Evolutionary conservation across 2,797 vertebrate genomes (phyloP).

Genomic region (Syncerus caffer): DNA sequence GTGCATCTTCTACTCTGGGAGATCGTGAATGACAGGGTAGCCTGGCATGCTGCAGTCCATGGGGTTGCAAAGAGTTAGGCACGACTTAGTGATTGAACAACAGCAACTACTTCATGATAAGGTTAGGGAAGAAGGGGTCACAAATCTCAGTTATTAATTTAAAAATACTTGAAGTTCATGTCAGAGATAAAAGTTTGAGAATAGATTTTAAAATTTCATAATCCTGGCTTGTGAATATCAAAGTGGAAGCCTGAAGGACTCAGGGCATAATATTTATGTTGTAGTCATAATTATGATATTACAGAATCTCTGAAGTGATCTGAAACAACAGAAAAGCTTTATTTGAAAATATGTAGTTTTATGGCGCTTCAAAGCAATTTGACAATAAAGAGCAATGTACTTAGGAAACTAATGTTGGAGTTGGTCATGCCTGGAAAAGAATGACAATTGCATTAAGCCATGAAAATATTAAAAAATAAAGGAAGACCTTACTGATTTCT

Average conservation of each 20-base stretch:
- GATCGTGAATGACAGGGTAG: not conserved
- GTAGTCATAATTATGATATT: not conserved
- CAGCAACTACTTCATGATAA: not conserved
- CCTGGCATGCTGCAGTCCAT: not conserved
- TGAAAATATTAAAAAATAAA: not conserved
- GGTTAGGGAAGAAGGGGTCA: not conserved
- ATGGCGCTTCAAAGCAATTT: not conserved
- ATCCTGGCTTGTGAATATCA: not conserved
- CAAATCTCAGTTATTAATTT: not conserved
- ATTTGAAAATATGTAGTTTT: not conserved
- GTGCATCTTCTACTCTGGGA: not conserved
- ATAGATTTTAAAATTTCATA: not conserved
- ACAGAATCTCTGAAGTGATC: not conserved
- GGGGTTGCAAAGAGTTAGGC: not conserved
- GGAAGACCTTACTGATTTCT: not conserved
- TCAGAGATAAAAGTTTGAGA: not conserved
- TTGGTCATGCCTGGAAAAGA: not conserved
- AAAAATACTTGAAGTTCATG: not conserved
- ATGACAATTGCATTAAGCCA: not conserved
- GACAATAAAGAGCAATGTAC: not conserved
- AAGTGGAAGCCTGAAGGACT: not conserved
- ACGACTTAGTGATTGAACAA: rapidly evolving
- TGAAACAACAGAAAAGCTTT: not conserved
- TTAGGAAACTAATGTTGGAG: not conserved
- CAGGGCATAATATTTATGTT: not conserved